Evolutionary conservation across 2,113 vertebrate genomes (phyloP), one percentile per base, ranked within the genome.

Genomic region (Paralichthys olivaceus): DNA sequence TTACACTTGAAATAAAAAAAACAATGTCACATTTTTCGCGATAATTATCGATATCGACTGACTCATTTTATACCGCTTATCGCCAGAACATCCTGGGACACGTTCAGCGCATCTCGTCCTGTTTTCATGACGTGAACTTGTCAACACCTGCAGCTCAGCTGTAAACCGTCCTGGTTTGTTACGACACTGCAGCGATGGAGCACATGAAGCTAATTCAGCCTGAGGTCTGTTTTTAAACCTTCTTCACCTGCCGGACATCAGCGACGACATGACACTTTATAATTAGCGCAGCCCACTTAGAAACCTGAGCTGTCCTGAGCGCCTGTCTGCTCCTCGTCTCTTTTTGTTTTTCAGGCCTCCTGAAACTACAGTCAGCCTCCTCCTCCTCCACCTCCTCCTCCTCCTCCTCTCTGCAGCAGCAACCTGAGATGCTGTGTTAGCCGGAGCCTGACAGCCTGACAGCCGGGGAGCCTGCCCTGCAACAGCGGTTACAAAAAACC

Each of bases 381-480:
- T 61, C 54, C 54, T 22, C 53, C 73, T 56, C 62, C 78, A 61
- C 66, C 19, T 54, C 54, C 51, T 60, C 58, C 69, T 28, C 69
- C 69, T 23, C 69, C 43, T 61, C 47, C 55, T 32, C 65, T 72
- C 81, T 74, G 85, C 90, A 88, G 81, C 89, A 86, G 90, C 88
- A 91, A 93, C 88, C 90, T 91, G 89, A 93, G 91, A 92, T 92
- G 91, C 86, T 90, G 84, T 66, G 66, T 66, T 29, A 28, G 71
- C 47, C 66, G 47, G 76, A 88, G 72, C 59, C n/a, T 7, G 54
- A 56, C 55, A 28, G 87, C 68, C 61, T 12, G 43, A 19, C 4
- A 49, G 17, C 45, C 45, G 45, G 45, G 7, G 45, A 49, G 0
- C 15, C 5, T 19, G 45, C 14, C 14, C 34, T 78, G 6, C 26